phyloP scores from a whole-genome alignment of 92 coral and sea anemone genomes.

The Epizoanthus rinbou region DNA sequence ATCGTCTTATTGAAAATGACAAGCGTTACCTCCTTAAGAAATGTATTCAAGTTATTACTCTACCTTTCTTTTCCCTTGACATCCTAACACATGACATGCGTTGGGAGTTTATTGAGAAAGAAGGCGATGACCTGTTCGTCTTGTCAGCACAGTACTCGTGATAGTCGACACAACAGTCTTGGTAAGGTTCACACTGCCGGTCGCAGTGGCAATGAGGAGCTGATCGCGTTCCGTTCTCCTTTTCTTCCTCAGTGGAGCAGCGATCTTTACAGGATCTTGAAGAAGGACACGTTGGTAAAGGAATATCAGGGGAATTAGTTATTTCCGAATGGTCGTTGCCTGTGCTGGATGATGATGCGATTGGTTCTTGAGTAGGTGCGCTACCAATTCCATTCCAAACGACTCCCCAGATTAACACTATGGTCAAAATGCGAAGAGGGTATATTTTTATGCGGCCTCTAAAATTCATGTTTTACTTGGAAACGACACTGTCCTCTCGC shows the following conservation, averaged over 20 bases:
- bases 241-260: slow-evolving; percentile 17
- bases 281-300: slow-evolving; percentile 3
- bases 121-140: neutral
- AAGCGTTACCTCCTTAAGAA: too few relatives aligned
- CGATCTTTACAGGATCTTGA: slow-evolving; percentile 45
- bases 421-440: neutral
- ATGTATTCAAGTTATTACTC: too few relatives aligned
- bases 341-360: neutral
- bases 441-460: neutral
- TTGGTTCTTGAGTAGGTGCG: neutral
- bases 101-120: neutral
- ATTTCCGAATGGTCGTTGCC: neutral
- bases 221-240: slow-evolving; percentile 43
- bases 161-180: slow-evolving; percentile 82
- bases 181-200: slow-evolving; percentile 50
- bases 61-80: slow-evolving; percentile 14
- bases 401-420: neutral
- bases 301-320: neutral
- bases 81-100: slow-evolving; percentile 40
- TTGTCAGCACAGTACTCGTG: slow-evolving; percentile 31
- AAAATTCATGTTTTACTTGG: neutral
- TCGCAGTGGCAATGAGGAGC: slow-evolving; percentile 79
- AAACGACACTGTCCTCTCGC: neutral
- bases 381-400: neutral
- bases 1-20: too few relatives aligned